A percentile compares a stretch with the other conserved stretches of the same genome.
Evolutionary conservation across 2,113 vertebrate genomes (phyloP).

Genomic region (Jaculus jaculus): DNA sequence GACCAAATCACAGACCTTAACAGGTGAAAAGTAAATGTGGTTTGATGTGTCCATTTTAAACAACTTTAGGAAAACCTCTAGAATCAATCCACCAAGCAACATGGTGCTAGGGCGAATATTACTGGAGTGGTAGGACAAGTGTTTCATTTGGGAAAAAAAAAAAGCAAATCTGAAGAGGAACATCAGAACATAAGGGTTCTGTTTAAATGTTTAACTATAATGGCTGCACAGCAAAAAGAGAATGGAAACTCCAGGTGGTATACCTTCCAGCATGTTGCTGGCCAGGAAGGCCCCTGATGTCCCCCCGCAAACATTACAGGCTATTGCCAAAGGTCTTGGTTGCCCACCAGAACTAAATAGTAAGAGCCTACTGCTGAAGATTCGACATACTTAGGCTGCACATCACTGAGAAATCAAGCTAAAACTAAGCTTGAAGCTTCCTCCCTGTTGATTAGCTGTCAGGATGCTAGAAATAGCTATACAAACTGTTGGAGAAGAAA

Average conservation of each 20-base stretch:
- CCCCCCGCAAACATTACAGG: too few species aligned
- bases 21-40: conserved; percentile 1
- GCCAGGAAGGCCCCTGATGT: too few species aligned
- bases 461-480: too few species aligned
- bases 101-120: background rate
- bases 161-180: background rate
- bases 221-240: background rate
- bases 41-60: conserved; percentile 37
- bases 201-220: background rate
- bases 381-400: too few species aligned
- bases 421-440: too few species aligned
- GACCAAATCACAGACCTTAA: conserved; percentile 2
- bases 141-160: background rate
- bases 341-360: too few species aligned
- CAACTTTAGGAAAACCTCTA: background rate
- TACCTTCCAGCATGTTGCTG: too few species aligned
- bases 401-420: too few species aligned
- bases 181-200: background rate
- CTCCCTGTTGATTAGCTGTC: too few species aligned
- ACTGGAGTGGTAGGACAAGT: background rate
- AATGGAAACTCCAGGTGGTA: background rate
- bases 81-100: conserved; percentile 30
- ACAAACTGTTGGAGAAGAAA: too few species aligned
- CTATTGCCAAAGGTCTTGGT: too few species aligned
- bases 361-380: too few species aligned